Conservation (phyloP, 2,888 invertebrate genomes). For the Drosophila affinis region DNA sequence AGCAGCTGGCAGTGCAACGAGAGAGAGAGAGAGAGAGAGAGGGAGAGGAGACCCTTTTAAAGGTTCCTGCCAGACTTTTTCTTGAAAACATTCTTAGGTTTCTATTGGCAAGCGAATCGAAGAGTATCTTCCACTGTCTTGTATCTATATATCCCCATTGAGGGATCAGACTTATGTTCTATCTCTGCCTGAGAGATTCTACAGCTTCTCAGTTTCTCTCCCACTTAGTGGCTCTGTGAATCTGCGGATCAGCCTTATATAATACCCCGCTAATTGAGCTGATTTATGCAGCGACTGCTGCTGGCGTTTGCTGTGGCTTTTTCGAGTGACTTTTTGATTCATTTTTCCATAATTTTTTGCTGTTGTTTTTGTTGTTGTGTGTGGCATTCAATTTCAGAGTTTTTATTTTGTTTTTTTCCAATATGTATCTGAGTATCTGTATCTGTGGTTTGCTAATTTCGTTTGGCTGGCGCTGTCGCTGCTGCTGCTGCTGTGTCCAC, state of each 20-base stretch:
- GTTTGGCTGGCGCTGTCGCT: slow-evolving; percentile 52
- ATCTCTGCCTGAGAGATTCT: no score
- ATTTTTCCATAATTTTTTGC: slow-evolving; percentile 49
- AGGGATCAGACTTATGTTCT: no score
- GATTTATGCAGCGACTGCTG: slow-evolving; percentile 74
- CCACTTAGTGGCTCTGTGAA: background rate
- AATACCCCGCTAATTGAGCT: slow-evolving; percentile 74
- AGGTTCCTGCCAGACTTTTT: background rate
- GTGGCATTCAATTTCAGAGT: slow-evolving; percentile 43
- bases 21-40: background rate
- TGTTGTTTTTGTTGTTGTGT: background rate
- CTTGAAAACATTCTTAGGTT: background rate
- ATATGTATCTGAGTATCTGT: slow-evolving; percentile 20
- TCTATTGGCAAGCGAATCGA: background rate
- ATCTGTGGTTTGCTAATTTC: slow-evolving; percentile 50
- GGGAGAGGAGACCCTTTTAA: background rate
- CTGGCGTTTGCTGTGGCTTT: slow-evolving; percentile 48
- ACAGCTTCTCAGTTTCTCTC: background rate
- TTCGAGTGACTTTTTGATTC: slow-evolving; percentile 52
- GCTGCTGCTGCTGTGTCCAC: slow-evolving; percentile 66
- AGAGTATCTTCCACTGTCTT: no score
- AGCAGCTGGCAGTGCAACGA: slow-evolving; percentile 10
- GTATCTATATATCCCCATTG: no score
- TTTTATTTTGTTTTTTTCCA: slow-evolving; percentile 2
- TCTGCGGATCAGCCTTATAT: slow-evolving; percentile 43